A percentile compares a stretch with the other conserved stretches of the same genome.
phyloP scores from a whole-genome alignment of 2,888 invertebrate species.

The Heliothis peltigera region DNA sequence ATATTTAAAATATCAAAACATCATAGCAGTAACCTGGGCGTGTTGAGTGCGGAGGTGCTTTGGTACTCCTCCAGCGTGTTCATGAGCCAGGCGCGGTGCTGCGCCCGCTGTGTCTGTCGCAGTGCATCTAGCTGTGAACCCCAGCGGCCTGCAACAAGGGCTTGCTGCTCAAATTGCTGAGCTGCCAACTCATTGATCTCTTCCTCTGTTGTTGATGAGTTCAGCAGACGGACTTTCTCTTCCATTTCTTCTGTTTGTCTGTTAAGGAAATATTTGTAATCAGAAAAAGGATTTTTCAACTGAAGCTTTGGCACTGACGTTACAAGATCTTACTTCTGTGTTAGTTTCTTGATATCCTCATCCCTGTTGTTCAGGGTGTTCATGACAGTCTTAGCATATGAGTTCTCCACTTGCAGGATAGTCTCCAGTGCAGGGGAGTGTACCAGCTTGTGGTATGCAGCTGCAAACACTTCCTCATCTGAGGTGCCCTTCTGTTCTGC shows the following conservation, averaged over 20 bases:
- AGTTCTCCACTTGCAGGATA: constrained; percentile 96
- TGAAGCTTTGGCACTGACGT: neutral
- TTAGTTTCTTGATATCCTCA: constrained; percentile 92
- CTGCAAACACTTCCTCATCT: constrained; percentile 96
- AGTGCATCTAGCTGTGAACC: constrained; percentile 95
- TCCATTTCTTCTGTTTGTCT: constrained; percentile 97
- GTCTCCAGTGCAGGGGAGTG: constrained; percentile 96
- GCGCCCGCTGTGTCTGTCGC: constrained; percentile 95
- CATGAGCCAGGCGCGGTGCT: constrained; percentile 97
- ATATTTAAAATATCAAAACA: neutral
- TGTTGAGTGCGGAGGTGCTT: constrained; percentile 82
- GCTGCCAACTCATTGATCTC: constrained; percentile 96
- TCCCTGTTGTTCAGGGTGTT: constrained; percentile 93
- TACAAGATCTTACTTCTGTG: constrained; percentile 86
- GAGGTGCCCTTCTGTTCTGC: constrained; percentile 94
- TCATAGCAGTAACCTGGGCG: constrained; percentile 88
- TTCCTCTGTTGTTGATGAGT: constrained; percentile 94
- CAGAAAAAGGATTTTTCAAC: no score
- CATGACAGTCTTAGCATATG: constrained; percentile 94
- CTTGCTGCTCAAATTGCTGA: constrained; percentile 95
- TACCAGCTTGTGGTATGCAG: constrained; percentile 94
- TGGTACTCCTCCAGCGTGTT: constrained; percentile 90
- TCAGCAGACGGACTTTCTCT: constrained; percentile 94
- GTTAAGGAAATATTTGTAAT: constrained; percentile 5
- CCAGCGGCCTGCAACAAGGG: constrained; percentile 95